Evolutionary conservation across 1,140 invertebrate genomes (phyloP), one percentile per base, ranked within the genome.

Genomic region (Heliothis virescens): DNA sequence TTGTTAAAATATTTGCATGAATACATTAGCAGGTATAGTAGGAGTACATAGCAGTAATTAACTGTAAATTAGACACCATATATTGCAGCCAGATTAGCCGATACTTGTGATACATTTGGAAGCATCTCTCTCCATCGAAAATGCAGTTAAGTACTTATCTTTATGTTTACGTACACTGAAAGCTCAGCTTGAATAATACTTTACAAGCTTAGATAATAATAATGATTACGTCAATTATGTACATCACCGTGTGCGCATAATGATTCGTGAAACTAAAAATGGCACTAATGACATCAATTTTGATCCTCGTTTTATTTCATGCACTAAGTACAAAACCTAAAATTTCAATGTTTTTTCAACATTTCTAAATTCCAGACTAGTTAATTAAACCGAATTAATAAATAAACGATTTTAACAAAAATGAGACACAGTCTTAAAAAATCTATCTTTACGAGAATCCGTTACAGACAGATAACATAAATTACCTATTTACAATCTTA

Each of bases 391-490:
- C 84, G 81, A 87, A 90, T 89, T 87, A 91, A 93, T 92, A 92
- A 92, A 91, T 91, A 90, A 87, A 90, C 81, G 86, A 85, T 90
- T 87, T 87, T 81, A 87, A 88, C 85, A 86, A 89, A 82, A 82
- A 85, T 80, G 79, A 79, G 82, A 86, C 90, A 93, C 90, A 93
- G 90, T 93, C 90, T 91, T 92, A 85, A 85, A 84, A 87, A 88
- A 52, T 63, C 75, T 83, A 78, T 79, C 79, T 78, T 84, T 83
- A 80, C 84, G 67, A 81, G 60, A 69, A 81, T 80, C 79, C 72
- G 80, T 73, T 65, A 76, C 59, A 75, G 72, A 80, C 72, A 79
- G 69, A 63, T 80, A 75, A 77, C 57, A 81, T 83, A 81, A 80
- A 73, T 71, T 81, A 72, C 48, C 15, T 83, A 83, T 83, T 67